A percentile compares a stretch with the other conserved stretches of the same genome.
phyloP scores from a whole-genome alignment of 2,888 invertebrate genomes.

The Hymenopus coronatus region DNA sequence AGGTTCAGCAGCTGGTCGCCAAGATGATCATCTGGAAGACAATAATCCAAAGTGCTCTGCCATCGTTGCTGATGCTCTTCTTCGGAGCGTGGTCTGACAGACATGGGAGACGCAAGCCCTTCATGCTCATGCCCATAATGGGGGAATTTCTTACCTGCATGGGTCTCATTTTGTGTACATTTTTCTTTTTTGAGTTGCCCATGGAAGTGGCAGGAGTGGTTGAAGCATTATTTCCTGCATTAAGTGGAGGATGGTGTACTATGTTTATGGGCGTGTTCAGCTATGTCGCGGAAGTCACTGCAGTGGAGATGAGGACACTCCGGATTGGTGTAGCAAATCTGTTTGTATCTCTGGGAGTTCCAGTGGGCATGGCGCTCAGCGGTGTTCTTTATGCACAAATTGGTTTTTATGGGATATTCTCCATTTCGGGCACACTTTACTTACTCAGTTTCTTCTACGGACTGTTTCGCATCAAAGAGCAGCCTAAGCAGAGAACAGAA shows the following conservation, averaged over 20 bases:
- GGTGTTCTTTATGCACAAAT: constrained; percentile 75
- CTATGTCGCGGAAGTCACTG: constrained; percentile 84
- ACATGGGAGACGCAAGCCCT: constrained; percentile 69
- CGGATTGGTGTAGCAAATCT: constrained; percentile 86
- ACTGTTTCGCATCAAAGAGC: constrained; percentile 67
- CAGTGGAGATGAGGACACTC: constrained; percentile 76
- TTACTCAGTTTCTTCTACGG: constrained; percentile 73
- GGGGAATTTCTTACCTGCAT: constrained; percentile 78
- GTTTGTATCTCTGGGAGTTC: constrained; percentile 83
- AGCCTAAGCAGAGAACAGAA: constrained; percentile 41
- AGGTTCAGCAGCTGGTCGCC: constrained; percentile 70
- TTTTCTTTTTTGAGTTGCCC: constrained; percentile 72
- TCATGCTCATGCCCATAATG: constrained; percentile 77
- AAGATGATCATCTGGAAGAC: constrained; percentile 85
- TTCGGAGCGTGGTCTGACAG: constrained; percentile 71
- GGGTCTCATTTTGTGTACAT: constrained; percentile 75
- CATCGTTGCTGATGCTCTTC: constrained; percentile 77
- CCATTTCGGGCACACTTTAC: constrained; percentile 71
- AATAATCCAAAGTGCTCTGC: constrained; percentile 75
- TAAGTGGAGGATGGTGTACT: constrained; percentile 84
- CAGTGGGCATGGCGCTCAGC: constrained; percentile 82
- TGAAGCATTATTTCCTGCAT: constrained; percentile 76
- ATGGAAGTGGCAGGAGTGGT: constrained; percentile 74
- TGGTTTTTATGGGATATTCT: constrained; percentile 79
- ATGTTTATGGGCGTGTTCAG: constrained; percentile 90